These are phyloP conservation scores for Nixonia krombeini DNA, from an alignment of 1,140 invertebrate genomes.

Conservation along the genomic window DNA sequence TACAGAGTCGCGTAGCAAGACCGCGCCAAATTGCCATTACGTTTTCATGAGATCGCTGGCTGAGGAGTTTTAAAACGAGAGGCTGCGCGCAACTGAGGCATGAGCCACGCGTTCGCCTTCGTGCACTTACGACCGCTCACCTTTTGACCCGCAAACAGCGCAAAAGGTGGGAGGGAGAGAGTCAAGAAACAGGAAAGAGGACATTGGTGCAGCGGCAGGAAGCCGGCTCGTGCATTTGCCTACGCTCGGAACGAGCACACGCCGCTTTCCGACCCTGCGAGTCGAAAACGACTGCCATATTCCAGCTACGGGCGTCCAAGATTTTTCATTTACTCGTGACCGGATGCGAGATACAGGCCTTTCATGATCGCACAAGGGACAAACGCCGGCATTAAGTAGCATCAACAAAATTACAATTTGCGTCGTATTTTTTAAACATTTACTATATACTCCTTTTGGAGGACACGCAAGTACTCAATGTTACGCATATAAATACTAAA, in stretches of 20 bases:
- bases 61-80: constrained; percentile 40
- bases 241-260: constrained; percentile 43
- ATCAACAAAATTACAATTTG: too few species aligned
- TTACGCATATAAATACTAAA: too few species aligned
- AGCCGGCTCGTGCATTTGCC: constrained; percentile 37
- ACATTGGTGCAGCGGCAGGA: constrained; percentile 13
- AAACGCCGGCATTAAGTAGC: too few species aligned
- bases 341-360: constrained; percentile 23
- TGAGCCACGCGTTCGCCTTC: constrained; percentile 16
- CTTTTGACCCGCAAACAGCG: constrained; percentile 53
- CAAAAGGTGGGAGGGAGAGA: constrained; percentile 11
- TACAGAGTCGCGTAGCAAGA: too few species aligned
- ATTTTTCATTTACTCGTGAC: constrained; percentile 26
- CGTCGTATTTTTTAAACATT: too few species aligned
- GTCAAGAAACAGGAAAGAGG: constrained; percentile 5
- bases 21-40: constrained; percentile 49
- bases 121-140: constrained; percentile 44
- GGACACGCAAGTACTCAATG: too few species aligned
- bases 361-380: too few species aligned
- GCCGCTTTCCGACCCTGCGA: constrained; percentile 11
- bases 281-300: not conserved
- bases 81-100: constrained; percentile 20
- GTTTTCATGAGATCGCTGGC: constrained; percentile 53
- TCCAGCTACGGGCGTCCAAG: not conserved
- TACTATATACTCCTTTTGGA: too few species aligned